Evolutionary conservation across 2,113 vertebrate species (phyloP), one percentile per base, ranked within the genome.

Genomic region (Tretioscincus oriximinensis): DNA sequence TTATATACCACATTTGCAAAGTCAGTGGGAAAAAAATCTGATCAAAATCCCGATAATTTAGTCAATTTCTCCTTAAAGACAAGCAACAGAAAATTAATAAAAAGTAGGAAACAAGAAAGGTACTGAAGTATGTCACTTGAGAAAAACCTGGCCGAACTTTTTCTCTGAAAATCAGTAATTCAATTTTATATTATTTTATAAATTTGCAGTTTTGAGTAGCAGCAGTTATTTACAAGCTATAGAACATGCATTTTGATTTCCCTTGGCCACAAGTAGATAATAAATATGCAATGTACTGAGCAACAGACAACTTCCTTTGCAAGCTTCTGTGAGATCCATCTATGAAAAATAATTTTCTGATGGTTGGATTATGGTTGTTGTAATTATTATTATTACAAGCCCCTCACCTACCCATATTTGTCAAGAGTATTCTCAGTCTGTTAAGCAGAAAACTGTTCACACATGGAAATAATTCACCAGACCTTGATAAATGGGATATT

Each of bases 321-420:
- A 70, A 75, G n/a, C 29, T 61, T 45, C 65, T 14, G 1, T 14
- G 35, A 61, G 81, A 70, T n/a, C n/a, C 26, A 63, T 10, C 63
- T 65, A 70, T 82, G 65, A 76, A 82, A 41, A 63, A 82, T 63
- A 63, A 68, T 66, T 21, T 7, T 68, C 22, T 8, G 8, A 73
- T 29, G 18, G 26, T 20, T 41, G 7, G 64, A 18, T 63, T 75
- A 67, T 82, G 10, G 70, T 78, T 67, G 58, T 35, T 28, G 67
- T 80, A 51, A 80, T 51, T 73, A 73, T 26, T 35, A n/a, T 26
- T 14, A 49, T 14, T 49, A 47, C n/a, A 41, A 45, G 20, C 45
- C 47, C 54, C 28, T 73, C 64, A 41, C 35, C 21, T 66, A 31
- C 31, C 67, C 12, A 29, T 22, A 68, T n/a, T 3, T 24, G 31